Conservation (phyloP, 2,888 invertebrate species). For the Caenorhabditis doughertyi region DNA sequence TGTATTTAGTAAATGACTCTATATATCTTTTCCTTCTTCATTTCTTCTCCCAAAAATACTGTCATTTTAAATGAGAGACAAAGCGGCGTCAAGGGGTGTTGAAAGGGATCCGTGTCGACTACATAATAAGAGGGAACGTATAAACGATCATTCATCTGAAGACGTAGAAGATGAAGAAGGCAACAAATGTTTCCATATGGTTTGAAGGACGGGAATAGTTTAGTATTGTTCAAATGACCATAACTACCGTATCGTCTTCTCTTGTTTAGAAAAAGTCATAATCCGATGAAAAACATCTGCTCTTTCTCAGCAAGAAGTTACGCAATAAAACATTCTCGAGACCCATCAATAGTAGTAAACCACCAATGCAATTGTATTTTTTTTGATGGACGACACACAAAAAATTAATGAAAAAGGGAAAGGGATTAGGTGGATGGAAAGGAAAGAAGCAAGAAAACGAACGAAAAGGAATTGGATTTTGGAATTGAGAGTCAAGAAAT, state of each 20-base stretch:
- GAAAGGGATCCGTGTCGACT: constrained; percentile 42
- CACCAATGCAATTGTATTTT: constrained; percentile 6
- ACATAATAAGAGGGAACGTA: constrained; percentile 43
- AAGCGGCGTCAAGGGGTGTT: constrained; percentile 7
- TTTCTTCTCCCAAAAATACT: constrained; percentile 16
- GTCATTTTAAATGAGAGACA: constrained; percentile 54
- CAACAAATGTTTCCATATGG: constrained; percentile 61
- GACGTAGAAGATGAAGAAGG: constrained; percentile 11
- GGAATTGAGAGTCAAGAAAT: constrained; percentile 16
- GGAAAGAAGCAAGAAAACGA: background rate
- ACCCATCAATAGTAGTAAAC: no score
- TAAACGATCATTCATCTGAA: constrained; percentile 51
- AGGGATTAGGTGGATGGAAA: constrained; percentile 42
- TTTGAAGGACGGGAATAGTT: constrained; percentile 32
- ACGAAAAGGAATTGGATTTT: constrained; percentile 45
- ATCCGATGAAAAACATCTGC: constrained; percentile 53
- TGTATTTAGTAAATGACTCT: constrained; percentile 44
- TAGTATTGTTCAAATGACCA: constrained; percentile 13
- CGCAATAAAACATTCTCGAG: constrained; percentile 31
- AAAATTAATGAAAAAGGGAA: constrained; percentile 17
- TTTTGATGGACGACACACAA: constrained; percentile 38
- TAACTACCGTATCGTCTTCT: background rate
- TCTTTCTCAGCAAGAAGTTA: constrained; percentile 28
- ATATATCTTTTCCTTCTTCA: constrained; percentile 3
- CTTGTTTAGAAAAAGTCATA: constrained; percentile 33